Evolutionary conservation across 2,888 invertebrate species (phyloP), one percentile per base, ranked within the genome.

Genomic region (Agrochola circellaris): DNA sequence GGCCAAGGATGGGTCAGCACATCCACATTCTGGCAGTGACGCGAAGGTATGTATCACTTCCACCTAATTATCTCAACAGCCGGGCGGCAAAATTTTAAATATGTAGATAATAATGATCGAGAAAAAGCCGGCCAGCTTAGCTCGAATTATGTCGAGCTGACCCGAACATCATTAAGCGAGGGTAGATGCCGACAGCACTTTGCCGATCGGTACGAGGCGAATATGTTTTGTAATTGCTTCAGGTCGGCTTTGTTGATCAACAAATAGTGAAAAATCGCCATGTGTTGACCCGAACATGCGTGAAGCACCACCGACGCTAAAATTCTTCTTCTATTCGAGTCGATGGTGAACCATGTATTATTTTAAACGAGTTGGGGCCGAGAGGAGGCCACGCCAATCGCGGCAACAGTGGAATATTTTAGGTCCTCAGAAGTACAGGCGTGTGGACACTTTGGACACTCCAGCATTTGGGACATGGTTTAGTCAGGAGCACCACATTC

Each of bases 1-100:
- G 89, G 96, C 97, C 62, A 97, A 96, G 89, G 98, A 98, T 90
- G 98, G 98, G 20, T 98, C 98, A 1, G 98, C 98, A 0, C 98
- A 98, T 96, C 97, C 97, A 7, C 97, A 98, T 94, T 93, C 97
- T 84, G 98, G 98, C 68, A 97, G 97, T 89, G 96, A 97, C 85
- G 93, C 95, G 6, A 94, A 93, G 91, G 97, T 97, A 91, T 81
- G 88, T 54, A 65, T 5, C 34, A 58, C 6, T 61, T 38, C 5
- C 23, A 54, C 7, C 11, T 73, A 2, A 42, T 64, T 70, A 45
- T 58, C 15, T 34, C 51, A 23, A 54, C 17, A n/a, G 68, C 8
- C 9, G 15, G 23, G 30, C 23, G 9, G 15, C 5, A 5, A 48
- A 42, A 20, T 65, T 42, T 11, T 26, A 26, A 9, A 42, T 45